phyloP scores from a whole-genome alignment of 23 tunicate genomes.

The Halocynthia aurantium region DNA sequence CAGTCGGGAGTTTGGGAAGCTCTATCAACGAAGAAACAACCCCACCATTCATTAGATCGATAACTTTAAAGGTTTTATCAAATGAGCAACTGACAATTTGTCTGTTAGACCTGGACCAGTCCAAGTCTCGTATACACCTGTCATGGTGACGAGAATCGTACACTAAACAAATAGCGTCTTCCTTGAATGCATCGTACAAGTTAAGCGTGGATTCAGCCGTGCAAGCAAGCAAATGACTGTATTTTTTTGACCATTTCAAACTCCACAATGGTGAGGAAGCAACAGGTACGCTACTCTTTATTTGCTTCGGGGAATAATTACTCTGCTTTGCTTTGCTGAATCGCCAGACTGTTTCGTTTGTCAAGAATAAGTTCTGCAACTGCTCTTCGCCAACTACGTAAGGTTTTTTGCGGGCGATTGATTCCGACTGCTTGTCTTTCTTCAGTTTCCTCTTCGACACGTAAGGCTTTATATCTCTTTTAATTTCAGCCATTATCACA shows the following conservation, averaged over 20 bases:
- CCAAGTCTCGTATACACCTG: slow-evolving; percentile 22
- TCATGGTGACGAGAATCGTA: slow-evolving; percentile 17
- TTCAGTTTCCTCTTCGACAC: slow-evolving; percentile 15
- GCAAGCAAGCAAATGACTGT: slow-evolving; percentile 65
- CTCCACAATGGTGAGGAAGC: slow-evolving; percentile 42
- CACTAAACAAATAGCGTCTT: slow-evolving; percentile 36
- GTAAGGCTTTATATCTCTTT: slow-evolving; percentile 1
- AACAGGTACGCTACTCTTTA: background rate
- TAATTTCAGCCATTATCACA: slow-evolving; percentile 3
- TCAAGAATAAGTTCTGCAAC: background rate
- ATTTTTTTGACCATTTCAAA: slow-evolving; percentile 67
- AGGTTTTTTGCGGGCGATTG: background rate
- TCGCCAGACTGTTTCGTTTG: slow-evolving; percentile 3
- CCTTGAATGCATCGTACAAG: slow-evolving; percentile 56
- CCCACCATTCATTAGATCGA: slow-evolving; percentile 53
- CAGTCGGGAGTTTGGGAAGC: slow-evolving; percentile 34
- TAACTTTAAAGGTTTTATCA: slow-evolving; percentile 34
- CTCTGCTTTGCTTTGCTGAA: background rate
- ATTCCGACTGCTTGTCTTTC: background rate
- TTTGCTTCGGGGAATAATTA: background rate
- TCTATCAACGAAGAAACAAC: background rate
- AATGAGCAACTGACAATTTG: slow-evolving; percentile 46
- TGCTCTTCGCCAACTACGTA: background rate
- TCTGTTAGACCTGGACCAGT: slow-evolving; percentile 74
- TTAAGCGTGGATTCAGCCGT: slow-evolving; percentile 34